A percentile compares a stretch with the other conserved stretches of the same genome.
These are phyloP conservation scores for Accipiter virgatus DNA, from an alignment of 2,113 vertebrate genomes.

Conservation along the genomic window DNA sequence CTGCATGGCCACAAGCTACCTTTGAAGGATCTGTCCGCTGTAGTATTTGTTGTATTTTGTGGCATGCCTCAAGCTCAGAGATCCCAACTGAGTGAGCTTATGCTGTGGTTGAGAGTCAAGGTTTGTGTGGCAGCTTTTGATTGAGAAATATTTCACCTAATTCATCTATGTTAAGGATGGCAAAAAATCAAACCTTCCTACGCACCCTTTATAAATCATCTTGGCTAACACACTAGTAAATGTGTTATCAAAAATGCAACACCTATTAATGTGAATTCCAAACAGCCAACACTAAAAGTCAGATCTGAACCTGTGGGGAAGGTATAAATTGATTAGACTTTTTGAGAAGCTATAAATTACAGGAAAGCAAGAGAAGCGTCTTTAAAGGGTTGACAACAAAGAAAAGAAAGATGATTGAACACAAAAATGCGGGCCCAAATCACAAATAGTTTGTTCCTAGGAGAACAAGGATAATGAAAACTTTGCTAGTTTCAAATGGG, in stretches of 20 bases:
- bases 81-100: not conserved
- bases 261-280: conserved; percentile 53
- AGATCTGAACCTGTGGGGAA: conserved; percentile 27
- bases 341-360: conserved; percentile 56
- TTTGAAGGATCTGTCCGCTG: not conserved
- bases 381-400: conserved; percentile 51
- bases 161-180: conserved; percentile 51
- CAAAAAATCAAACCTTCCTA: conserved; percentile 43
- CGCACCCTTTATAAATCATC: conserved; percentile 20
- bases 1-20: not conserved
- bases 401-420: conserved; percentile 42
- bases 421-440: conserved; percentile 12
- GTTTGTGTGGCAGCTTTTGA: conserved; percentile 2
- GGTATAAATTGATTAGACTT: conserved; percentile 43
- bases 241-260: conserved; percentile 50
- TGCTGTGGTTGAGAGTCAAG: conserved; percentile 5
- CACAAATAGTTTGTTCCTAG: not conserved
- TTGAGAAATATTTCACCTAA: conserved; percentile 57
- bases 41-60: not conserved
- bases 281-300: conserved; percentile 32
- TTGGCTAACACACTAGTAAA: conserved; percentile 41
- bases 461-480: conserved; percentile 8
- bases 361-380: conserved; percentile 2
- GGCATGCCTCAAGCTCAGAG: not conserved
- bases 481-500: not conserved